Evolutionary conservation across 2,113 vertebrate genomes (phyloP).

Genomic region (Mixornis gularis): DNA sequence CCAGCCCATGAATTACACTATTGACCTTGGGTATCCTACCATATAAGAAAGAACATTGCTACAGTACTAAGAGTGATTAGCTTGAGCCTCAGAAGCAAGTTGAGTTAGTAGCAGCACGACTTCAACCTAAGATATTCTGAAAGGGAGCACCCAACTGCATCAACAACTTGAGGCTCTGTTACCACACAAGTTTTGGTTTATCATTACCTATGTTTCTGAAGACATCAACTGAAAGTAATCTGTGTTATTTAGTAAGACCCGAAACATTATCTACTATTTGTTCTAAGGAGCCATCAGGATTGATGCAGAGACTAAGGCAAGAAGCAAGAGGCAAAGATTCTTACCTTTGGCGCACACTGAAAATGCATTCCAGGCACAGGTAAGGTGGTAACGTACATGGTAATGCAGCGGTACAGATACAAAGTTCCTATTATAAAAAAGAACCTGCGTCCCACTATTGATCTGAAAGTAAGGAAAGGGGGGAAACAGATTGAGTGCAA

Average conservation of each 20-base stretch:
- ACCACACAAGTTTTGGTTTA: background rate
- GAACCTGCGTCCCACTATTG: slow-evolving; percentile 89
- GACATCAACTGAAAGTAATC: background rate
- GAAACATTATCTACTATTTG: background rate
- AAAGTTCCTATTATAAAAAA: slow-evolving; percentile 95
- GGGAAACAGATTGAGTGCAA: background rate
- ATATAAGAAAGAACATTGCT: background rate
- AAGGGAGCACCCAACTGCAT: background rate
- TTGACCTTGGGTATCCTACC: background rate
- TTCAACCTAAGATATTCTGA: background rate
- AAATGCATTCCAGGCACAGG: slow-evolving; percentile 96
- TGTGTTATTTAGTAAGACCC: background rate
- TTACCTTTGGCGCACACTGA: slow-evolving; percentile 93
- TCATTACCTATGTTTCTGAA: background rate
- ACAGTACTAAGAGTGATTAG: background rate
- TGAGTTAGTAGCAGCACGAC: background rate
- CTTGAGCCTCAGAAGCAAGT: background rate
- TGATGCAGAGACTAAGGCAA: background rate
- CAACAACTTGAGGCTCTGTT: background rate
- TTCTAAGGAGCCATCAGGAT: background rate
- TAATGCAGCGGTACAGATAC: slow-evolving; percentile 94
- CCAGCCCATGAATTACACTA: background rate
- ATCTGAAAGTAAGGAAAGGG: slow-evolving; percentile 69
- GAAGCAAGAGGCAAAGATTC: background rate
- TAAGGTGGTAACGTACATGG: slow-evolving; percentile 95